Conservation (phyloP, 1,140 invertebrate species). For the Caenorhabditis briggsae region DNA sequence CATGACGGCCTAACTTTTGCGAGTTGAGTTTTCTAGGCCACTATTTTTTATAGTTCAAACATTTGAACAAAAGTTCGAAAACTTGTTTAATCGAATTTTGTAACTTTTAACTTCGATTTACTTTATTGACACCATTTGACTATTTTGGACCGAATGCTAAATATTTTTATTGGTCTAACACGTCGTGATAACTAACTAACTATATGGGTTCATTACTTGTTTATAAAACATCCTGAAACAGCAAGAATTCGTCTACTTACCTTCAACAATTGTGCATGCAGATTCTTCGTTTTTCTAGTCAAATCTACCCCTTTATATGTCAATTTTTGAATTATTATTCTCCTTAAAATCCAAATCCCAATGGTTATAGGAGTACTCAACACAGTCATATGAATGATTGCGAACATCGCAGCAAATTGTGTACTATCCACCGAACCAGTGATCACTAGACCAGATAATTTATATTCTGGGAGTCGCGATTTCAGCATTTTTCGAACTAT, state of each 20-base stretch:
- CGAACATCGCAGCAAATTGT: background rate
- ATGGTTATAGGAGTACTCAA: conserved; percentile 29
- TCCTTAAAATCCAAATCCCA: conserved; percentile 5
- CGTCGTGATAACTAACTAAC: too few relatives aligned
- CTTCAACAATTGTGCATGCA: background rate
- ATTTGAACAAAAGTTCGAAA: too few relatives aligned
- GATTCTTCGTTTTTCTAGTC: background rate
- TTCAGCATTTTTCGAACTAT: background rate
- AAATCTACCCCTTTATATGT: background rate
- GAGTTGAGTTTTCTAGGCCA: too few relatives aligned
- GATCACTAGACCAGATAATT: conserved; percentile 1
- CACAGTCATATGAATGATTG: conserved; percentile 55
- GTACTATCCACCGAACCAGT: conserved; percentile 11
- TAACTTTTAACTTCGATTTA: too few relatives aligned
- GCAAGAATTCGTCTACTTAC: background rate
- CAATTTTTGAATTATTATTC: background rate
- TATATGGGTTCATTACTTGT: too few relatives aligned
- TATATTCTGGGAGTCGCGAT: background rate
- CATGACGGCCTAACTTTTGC: too few relatives aligned
- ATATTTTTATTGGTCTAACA: too few relatives aligned
- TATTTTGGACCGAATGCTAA: too few relatives aligned
- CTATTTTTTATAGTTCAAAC: too few relatives aligned
- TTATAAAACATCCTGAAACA: background rate
- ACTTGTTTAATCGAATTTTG: too few relatives aligned
- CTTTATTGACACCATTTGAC: too few relatives aligned